Base-by-base conservation (phyloP, 1,140 invertebrate species). In the Elymnias hypermnestra region DNA sequence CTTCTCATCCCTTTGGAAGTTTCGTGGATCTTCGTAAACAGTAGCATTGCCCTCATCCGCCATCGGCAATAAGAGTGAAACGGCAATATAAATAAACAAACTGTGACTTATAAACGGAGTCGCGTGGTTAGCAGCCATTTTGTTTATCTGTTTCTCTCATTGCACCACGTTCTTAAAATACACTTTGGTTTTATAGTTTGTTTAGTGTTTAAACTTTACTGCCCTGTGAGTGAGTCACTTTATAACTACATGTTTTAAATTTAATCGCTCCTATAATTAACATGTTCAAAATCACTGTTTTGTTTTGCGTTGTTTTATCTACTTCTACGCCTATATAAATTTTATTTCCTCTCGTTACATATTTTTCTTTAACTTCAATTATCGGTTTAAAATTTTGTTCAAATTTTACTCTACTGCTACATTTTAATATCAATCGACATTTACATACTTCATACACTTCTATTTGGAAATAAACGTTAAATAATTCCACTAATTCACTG, bases 51-150 rank as follows among this genome's bases (percentile, higher is more conserved):
- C 63, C 47, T 78, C 66, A 43, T 72, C 66, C 3, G 57, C 64
- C 57, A 72, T 72, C 56, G 82, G 79, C 44, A 86, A 35, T 19
- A 77, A 55, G 64, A 84, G 69, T 17, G 72, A 78, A 74, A 83
- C 36, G 37, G 74, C 72, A 65, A 83, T 63, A 81, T 62, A 82
- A 82, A 84, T 81, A 85, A 83, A 82, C 73, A 82, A 65, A 61
- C 75, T 69, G 51, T 76, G 73, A 63, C 68, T 71, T 74, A 79
- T 82, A 73, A 78, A 66, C 52, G 66, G 55, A 67, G 68, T 72
- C 70, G 70, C 67, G 69, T 74, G 72, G 61, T 57, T 42, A 62
- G 69, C 50, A 54, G 72, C 76, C 78, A 83, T 82, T 64, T 83
- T 77, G 69, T 75, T 71, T 76, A 73, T 64, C 60, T 64, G 38